Percentiles rank a stretch among this genome's conserved stretches.
Evolutionary conservation across 2,113 vertebrate species (phyloP).

Genomic region (Odocoileus virginianus): DNA sequence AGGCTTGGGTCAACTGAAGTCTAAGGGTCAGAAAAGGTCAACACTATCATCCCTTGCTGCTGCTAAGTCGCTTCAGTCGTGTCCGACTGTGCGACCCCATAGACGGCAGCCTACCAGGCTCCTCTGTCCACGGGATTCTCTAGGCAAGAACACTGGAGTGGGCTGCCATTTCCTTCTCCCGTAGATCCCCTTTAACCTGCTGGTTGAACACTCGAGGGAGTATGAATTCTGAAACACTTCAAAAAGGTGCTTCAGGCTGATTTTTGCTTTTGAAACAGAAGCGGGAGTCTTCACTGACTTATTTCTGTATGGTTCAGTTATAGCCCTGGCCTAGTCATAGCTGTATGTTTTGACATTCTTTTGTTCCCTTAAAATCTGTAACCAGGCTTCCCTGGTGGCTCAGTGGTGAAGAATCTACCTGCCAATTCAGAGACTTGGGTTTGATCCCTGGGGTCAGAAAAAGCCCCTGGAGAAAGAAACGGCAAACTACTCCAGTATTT

Average conservation of each 20-base stretch:
- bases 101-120: neutral
- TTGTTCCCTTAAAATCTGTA: neutral
- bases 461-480: neutral
- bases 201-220: neutral
- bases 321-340: neutral
- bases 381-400: neutral
- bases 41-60: neutral
- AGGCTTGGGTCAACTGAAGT: neutral
- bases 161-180: neutral
- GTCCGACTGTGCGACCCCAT: accelerated
- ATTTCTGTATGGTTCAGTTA: neutral
- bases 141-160: neutral
- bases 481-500: neutral
- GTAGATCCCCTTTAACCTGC: neutral
- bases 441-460: neutral
- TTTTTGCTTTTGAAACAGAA: neutral
- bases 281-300: neutral
- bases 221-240: neutral
- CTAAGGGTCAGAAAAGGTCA: neutral
- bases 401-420: neutral
- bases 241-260: neutral
- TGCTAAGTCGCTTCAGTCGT: accelerated
- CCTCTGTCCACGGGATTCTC: neutral
- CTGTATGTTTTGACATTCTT: neutral
- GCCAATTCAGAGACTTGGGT: neutral